phyloP scores from a whole-genome alignment of 2,113 vertebrate species.

The Gadus macrocephalus region DNA sequence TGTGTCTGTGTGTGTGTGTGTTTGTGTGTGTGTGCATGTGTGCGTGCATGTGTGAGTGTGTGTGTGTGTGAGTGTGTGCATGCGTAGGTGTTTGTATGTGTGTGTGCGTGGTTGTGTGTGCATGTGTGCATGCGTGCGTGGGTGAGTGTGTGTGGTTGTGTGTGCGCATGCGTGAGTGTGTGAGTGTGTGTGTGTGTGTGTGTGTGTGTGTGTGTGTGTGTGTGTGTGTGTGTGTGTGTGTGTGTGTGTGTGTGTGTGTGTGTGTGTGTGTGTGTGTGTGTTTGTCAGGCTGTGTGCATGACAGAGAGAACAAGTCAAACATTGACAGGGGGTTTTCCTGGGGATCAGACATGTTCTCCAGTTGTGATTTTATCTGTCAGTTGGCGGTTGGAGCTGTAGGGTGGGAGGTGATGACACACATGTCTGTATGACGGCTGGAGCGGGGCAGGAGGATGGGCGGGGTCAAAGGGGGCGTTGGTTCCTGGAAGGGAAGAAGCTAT shows the following conservation, averaged over 20 bases:
- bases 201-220: slow-evolving; percentile 2
- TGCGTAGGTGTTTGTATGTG: slow-evolving; percentile 1
- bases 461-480: no score
- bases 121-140: slow-evolving; percentile 30
- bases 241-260: no score
- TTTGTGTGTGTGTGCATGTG: slow-evolving; percentile 14
- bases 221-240: background rate
- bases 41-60: slow-evolving; percentile 15
- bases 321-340: slow-evolving; percentile 30
- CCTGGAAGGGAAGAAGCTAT: no score
- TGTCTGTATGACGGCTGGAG: no score
- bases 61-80: background rate
- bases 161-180: background rate
- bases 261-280: slow-evolving; percentile 1
- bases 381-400: slow-evolving; percentile 19
- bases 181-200: background rate
- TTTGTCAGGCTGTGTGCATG: slow-evolving; percentile 1
- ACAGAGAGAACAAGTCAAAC: slow-evolving; percentile 21
- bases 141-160: slow-evolving; percentile 22
- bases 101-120: slow-evolving; percentile 12
- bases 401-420: background rate
- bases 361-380: slow-evolving; percentile 23
- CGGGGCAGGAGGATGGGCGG: no score
- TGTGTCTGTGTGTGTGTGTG: slow-evolving; percentile 11
- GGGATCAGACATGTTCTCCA: slow-evolving; percentile 34